phyloP scores from a whole-genome alignment of 2,113 vertebrate genomes.

The Bucco capensis region DNA sequence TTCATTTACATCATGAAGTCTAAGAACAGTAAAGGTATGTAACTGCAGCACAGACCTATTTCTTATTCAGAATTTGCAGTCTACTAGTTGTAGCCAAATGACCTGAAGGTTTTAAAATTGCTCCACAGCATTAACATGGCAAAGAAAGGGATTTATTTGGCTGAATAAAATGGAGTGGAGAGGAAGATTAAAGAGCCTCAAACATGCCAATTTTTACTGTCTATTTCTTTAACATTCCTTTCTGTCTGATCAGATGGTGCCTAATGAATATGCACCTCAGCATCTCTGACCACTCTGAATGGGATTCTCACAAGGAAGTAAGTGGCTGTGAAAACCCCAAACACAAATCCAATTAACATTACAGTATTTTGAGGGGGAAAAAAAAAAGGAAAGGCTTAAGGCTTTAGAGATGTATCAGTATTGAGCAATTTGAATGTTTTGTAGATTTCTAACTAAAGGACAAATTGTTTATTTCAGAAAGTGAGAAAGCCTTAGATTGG shows the following conservation, averaged over 20 bases:
- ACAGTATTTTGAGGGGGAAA: background rate
- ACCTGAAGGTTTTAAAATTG: slow-evolving; percentile 16
- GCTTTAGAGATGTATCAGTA: background rate
- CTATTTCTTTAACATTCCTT: background rate
- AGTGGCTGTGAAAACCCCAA: background rate
- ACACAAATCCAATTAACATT: background rate
- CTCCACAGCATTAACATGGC: background rate
- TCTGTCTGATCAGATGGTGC: background rate
- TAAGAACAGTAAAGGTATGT: slow-evolving; percentile 11
- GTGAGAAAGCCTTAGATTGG: background rate
- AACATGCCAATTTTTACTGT: background rate
- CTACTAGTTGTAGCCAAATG: slow-evolving; percentile 34
- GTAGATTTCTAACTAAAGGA: background rate
- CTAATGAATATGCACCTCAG: background rate
- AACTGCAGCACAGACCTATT: slow-evolving; percentile 29
- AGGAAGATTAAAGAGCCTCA: background rate
- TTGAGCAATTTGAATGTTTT: background rate
- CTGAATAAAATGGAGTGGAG: background rate
- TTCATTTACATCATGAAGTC: slow-evolving; percentile 51
- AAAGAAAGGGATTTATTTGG: slow-evolving; percentile 30
- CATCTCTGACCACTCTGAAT: background rate
- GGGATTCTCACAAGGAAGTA: background rate
- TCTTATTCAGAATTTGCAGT: slow-evolving; percentile 43
- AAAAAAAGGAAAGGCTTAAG: background rate
- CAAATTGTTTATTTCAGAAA: background rate